Conservation (phyloP, 2,888 invertebrate species). For the Dascillus cervinus region DNA sequence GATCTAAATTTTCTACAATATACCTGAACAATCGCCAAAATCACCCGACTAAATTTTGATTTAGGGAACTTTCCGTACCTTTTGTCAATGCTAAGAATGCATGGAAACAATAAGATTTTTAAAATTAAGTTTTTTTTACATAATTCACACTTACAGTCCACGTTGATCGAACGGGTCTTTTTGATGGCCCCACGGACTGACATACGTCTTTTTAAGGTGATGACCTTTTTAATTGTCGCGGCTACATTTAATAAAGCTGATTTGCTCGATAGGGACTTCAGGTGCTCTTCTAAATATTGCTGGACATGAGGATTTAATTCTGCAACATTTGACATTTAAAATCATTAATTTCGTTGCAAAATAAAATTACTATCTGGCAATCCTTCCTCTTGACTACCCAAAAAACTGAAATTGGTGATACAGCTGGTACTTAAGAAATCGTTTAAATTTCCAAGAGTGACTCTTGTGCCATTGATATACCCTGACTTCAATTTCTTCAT, state of each 20-base stretch:
- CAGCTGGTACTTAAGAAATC: conserved; percentile 97
- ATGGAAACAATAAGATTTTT: too few species aligned
- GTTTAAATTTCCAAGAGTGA: conserved; percentile 87
- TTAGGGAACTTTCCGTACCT: too few species aligned
- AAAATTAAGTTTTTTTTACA: too few species aligned
- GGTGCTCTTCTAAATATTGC: conserved; percentile 78
- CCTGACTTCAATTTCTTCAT: conserved; percentile 98
- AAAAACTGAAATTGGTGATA: conserved; percentile 91
- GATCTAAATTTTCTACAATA: too few species aligned
- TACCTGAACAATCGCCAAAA: too few species aligned
- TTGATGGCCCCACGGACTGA: conserved; percentile 89
- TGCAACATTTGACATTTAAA: conserved; percentile 33
- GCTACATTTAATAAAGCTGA: conserved; percentile 56
- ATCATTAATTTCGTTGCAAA: conserved; percentile 1
- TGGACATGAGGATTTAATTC: conserved; percentile 76
- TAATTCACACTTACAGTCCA: conserved; percentile 82
- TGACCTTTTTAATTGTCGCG: conserved; percentile 47
- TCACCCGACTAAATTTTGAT: too few species aligned
- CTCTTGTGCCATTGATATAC: conserved; percentile 97
- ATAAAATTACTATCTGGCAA: conserved; percentile 67
- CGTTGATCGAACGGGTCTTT: conserved; percentile 87
- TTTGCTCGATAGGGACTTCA: conserved; percentile 72
- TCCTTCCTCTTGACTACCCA: conserved; percentile 89
- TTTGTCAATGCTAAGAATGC: too few species aligned
- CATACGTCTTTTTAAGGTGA: conserved; percentile 63